Evolutionary conservation across 1,140 invertebrate genomes (phyloP).

Genomic region (Macrotrachela quadricornifera): DNA sequence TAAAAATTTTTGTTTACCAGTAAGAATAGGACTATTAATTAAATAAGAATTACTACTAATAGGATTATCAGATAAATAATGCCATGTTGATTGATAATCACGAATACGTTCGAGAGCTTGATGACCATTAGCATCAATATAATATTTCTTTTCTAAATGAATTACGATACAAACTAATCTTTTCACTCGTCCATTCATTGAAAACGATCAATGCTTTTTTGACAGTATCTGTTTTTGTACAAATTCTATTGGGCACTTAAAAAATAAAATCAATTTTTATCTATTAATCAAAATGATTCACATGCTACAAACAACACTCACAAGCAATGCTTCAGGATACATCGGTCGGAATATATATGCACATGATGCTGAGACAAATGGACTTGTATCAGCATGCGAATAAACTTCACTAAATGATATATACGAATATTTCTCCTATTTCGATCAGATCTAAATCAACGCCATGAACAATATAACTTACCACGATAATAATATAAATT

Average conservation of each 20-base stretch:
- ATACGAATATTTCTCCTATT: not conserved
- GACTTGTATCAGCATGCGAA: not conserved
- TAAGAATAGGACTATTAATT: conserved; percentile 54
- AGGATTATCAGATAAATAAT: conserved; percentile 38
- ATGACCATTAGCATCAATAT: conserved; percentile 78
- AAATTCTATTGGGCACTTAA: no score
- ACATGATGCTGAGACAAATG: conserved; percentile 14
- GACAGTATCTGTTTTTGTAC: no score
- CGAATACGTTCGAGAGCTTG: conserved; percentile 48
- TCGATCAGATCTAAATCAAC: no score
- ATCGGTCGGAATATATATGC: conserved; percentile 8
- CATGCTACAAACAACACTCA: no score
- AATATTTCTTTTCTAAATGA: conserved; percentile 45
- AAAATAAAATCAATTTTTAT: no score
- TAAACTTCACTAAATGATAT: conserved; percentile 1
- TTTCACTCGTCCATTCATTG: conserved; percentile 54
- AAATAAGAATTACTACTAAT: conserved; percentile 78
- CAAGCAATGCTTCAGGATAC: no score
- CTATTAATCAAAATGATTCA: no score
- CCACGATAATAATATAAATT: not conserved
- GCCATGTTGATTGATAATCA: conserved; percentile 53
- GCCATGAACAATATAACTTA: no score
- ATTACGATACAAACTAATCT: conserved; percentile 48
- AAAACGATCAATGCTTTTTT: no score
- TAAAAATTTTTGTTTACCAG: conserved; percentile 59